Evolutionary conservation across 2,888 invertebrate species (phyloP).

Genomic region (Anaspis maculata): DNA sequence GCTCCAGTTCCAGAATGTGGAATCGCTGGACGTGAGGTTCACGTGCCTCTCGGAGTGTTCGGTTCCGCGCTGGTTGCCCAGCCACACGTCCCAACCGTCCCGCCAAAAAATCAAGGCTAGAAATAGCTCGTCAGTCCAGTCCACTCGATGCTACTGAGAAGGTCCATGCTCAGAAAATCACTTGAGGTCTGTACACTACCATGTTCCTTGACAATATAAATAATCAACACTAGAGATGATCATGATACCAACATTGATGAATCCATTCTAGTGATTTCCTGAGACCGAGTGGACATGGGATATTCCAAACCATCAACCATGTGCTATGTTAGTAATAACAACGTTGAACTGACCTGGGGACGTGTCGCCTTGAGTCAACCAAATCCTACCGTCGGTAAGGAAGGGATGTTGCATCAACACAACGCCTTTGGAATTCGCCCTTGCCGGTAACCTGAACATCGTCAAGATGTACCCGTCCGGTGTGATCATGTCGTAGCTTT

Average conservation of each 20-base stretch:
- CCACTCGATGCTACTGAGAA: too few species aligned
- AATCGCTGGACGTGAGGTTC: conserved; percentile 4
- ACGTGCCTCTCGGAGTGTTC: conserved; percentile 11
- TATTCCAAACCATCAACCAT: too few species aligned
- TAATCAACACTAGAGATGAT: too few species aligned
- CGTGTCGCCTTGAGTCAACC: conserved; percentile 8
- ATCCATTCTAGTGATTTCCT: too few species aligned
- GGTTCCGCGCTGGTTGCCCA: conserved; percentile 15
- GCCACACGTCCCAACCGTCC: conserved; percentile 17
- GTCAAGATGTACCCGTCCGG: too few species aligned
- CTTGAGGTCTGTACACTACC: too few species aligned
- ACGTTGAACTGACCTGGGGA: conserved; percentile 9
- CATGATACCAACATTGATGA: too few species aligned
- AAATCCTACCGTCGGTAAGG: conserved; percentile 2
- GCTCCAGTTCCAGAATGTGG: conserved; percentile 16
- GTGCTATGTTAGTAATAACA: too few species aligned
- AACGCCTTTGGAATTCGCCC: conserved; percentile 1
- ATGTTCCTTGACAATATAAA: too few species aligned
- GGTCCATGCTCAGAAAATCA: too few species aligned
- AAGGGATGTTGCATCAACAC: conserved; percentile 5
- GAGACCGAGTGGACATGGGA: too few species aligned
- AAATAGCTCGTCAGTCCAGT: neutral
- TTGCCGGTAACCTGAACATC: conserved; percentile 1
- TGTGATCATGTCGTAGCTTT: conserved; percentile 1
- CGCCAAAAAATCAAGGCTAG: conserved; percentile 12